Base-by-base conservation (phyloP, 2,797 vertebrate genomes). In the Balearica regulorum region DNA sequence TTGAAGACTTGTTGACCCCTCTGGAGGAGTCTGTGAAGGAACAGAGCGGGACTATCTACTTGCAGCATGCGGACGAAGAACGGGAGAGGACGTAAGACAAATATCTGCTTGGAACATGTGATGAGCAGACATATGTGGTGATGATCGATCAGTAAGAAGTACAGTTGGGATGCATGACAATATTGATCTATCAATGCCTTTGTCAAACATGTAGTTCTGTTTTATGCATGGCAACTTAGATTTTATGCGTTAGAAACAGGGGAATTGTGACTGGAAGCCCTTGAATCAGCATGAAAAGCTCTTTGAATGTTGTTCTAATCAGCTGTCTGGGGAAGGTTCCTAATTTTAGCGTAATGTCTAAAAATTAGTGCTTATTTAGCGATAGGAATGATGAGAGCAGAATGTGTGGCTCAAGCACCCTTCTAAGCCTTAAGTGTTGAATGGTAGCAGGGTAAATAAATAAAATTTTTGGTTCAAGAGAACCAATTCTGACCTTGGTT, bases 61-160 rank as follows among this genome's bases (percentile, higher is more conserved):
- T 99, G 98, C 99, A 99, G 97, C 99, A 99, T 0, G 99, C 99
- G 0, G 99, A 99, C 5, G 99, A 99, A 96, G 99, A 99, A 54
- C 98, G 99, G 0, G 99, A 99, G 92, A 98, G 98, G 94, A 99
- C 99, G 89, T 99, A 98, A 95, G 95, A 41, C 11, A 35, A 26
- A 24, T 4, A 55, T 5, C 17, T 43, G 73, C 24, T 43, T 78
- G 72, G 16, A 17, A 1, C 16, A 1, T 54, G 60, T 19, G 13
- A 20, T 29, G 57, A 48, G 31, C 71, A 9, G 62, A 4, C 43
- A 20, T 1, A 44, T 10, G 60, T 37, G 85, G 11, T 28, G 43
- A 0, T 4, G 35, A 26, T 13, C 28, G 25, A 4, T 22, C 49
- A 68, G 44, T 57, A 51, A 57, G 44, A 24, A 66, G 10, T 3